These are phyloP conservation scores for Sogatella furcifera DNA, from an alignment of 1,140 invertebrate genomes.

Conservation along the genomic window DNA sequence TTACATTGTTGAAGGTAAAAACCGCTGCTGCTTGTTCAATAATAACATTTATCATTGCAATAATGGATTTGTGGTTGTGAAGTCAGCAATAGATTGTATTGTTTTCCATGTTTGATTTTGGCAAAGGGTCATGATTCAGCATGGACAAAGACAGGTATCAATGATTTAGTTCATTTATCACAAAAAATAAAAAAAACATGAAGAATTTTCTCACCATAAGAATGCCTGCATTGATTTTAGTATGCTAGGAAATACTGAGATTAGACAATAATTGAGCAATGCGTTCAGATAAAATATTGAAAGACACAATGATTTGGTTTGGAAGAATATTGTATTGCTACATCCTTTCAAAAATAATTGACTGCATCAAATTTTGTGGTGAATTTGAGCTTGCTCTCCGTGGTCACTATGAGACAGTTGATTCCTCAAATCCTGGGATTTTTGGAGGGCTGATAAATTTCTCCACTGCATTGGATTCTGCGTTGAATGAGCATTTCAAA, in stretches of 20 bases:
- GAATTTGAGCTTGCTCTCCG: constrained; percentile 25
- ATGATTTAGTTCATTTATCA: too few species aligned
- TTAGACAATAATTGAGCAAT: constrained; percentile 12
- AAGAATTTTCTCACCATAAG: constrained; percentile 6
- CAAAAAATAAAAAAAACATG: constrained; percentile 16
- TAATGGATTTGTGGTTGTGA: too few species aligned
- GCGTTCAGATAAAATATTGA: constrained; percentile 14
- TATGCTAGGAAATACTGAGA: constrained; percentile 16
- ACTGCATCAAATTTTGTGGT: constrained; percentile 28
- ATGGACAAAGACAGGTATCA: too few species aligned
- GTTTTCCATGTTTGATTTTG: too few species aligned
- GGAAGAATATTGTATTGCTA: constrained; percentile 27
- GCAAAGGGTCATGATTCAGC: too few species aligned
- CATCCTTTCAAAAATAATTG: constrained; percentile 28
- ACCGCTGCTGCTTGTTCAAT: too few species aligned
- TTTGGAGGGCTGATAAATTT: constrained; percentile 14
- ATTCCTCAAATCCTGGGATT: constrained; percentile 20
- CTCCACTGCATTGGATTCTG: constrained; percentile 20
- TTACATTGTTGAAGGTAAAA: too few species aligned
- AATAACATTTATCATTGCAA: too few species aligned
- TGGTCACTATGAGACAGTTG: constrained; percentile 23
- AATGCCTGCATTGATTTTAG: constrained; percentile 10
- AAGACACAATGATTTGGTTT: constrained; percentile 26
- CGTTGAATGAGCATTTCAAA: constrained; percentile 26
- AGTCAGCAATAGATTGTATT: too few species aligned